These are phyloP conservation scores for Lophius piscatorius DNA, from an alignment of 2,113 vertebrate species.

Conservation along the genomic window DNA sequence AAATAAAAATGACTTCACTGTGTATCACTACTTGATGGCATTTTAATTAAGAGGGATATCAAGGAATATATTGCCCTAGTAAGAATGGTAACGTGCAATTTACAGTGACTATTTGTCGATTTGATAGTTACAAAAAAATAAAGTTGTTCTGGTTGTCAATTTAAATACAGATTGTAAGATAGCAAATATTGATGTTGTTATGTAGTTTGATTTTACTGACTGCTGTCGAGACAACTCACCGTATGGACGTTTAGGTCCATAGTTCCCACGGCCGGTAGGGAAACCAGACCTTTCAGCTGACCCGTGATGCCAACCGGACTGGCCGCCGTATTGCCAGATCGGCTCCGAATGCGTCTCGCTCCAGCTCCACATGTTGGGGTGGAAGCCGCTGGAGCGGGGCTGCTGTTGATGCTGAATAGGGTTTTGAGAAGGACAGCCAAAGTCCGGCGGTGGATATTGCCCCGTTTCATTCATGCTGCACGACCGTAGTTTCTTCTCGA, in stretches of 20 bases:
- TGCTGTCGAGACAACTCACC: slow-evolving; percentile 18
- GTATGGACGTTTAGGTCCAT: slow-evolving; percentile 12
- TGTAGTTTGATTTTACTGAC: not conserved
- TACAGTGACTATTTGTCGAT: too few relatives aligned
- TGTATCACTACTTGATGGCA: too few relatives aligned
- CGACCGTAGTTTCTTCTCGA: not conserved
- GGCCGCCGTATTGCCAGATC: slow-evolving; percentile 34
- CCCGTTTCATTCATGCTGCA: slow-evolving; percentile 55
- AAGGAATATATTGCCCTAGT: too few relatives aligned
- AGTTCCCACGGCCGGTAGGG: not conserved
- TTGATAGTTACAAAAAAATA: too few relatives aligned
- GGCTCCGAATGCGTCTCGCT: slow-evolving; percentile 31
- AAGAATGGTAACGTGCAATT: too few relatives aligned
- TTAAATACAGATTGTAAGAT: too few relatives aligned
- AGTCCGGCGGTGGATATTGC: slow-evolving; percentile 71
- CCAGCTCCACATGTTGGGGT: slow-evolving; percentile 72
- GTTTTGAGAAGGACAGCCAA: slow-evolving; percentile 43
- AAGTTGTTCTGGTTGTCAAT: too few relatives aligned
- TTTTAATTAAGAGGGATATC: too few relatives aligned
- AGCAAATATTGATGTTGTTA: too few relatives aligned
- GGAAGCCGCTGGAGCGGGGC: slow-evolving; percentile 51
- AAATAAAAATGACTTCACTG: too few relatives aligned
- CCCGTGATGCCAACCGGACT: slow-evolving; percentile 9
- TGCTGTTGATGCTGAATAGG: slow-evolving; percentile 41
- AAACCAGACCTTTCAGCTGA: not conserved